phyloP scores from a whole-genome alignment of 2,888 invertebrate species.

The Cylloceria caligata region DNA sequence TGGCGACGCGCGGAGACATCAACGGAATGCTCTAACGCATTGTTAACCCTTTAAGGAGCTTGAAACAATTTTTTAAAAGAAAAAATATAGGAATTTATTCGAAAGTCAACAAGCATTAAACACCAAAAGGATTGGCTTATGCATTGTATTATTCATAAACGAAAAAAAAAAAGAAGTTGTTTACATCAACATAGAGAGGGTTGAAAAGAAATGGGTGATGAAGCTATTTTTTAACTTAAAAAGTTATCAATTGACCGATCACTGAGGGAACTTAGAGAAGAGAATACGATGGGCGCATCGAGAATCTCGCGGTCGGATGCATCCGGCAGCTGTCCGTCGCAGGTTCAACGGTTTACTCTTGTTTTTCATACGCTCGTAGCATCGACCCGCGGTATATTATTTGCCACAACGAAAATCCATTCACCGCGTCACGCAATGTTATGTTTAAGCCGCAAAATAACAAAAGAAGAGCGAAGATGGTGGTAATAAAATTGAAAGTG shows the following conservation, averaged over 20 bases:
- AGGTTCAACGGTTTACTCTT: slow-evolving; percentile 48
- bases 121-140: too few relatives aligned
- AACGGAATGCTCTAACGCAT: slow-evolving; percentile 22
- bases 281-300: background rate
- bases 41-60: slow-evolving; percentile 39
- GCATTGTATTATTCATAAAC: too few relatives aligned
- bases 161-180: too few relatives aligned
- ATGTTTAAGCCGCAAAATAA: slow-evolving; percentile 54
- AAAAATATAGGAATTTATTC: background rate
- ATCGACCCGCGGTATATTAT: slow-evolving; percentile 58
- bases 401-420: slow-evolving; percentile 58
- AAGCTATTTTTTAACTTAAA: background rate
- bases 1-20: slow-evolving; percentile 58
- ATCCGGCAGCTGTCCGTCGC: slow-evolving; percentile 43
- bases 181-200: too few relatives aligned
- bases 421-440: slow-evolving; percentile 62
- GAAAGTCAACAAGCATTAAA: background rate
- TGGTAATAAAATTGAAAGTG: slow-evolving; percentile 24
- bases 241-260: background rate
- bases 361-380: slow-evolving; percentile 40
- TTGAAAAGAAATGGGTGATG: too few relatives aligned
- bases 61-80: slow-evolving; percentile 40
- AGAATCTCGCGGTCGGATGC: slow-evolving; percentile 30
- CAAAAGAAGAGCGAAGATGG: slow-evolving; percentile 42
- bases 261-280: background rate